Conservation (phyloP, 1,140 invertebrate species). For the Bilobella aurantiaca region DNA sequence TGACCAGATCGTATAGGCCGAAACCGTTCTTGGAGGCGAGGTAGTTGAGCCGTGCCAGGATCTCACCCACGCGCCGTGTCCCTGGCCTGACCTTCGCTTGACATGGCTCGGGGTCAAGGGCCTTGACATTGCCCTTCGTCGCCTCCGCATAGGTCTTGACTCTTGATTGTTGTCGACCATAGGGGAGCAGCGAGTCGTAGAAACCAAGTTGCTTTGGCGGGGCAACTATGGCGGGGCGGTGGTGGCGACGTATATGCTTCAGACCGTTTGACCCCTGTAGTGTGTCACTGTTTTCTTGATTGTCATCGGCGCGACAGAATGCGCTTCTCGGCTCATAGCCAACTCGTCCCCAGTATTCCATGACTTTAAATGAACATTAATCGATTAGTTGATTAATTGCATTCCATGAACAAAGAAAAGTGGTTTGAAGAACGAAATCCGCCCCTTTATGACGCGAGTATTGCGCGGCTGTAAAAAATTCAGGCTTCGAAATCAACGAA, state of each 20-base stretch:
- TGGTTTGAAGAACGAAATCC: neutral
- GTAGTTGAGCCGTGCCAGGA: neutral
- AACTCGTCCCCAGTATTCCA: neutral
- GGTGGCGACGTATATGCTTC: too few species aligned
- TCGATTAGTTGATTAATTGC: neutral
- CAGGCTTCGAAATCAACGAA: too few species aligned
- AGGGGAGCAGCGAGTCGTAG: neutral
- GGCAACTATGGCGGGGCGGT: neutral
- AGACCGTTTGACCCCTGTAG: too few species aligned
- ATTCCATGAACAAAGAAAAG: neutral
- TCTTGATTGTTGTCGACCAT: neutral
- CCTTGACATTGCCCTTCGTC: neutral
- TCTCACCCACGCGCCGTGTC: neutral
- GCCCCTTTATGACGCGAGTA: too few species aligned
- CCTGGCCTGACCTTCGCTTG: neutral
- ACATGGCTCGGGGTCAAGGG: neutral
- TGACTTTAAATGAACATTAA: neutral
- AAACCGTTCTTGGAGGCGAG: neutral
- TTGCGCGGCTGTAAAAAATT: too few species aligned
- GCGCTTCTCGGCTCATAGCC: neutral
- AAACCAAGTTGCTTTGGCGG: neutral
- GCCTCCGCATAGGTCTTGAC: neutral
- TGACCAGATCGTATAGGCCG: neutral
- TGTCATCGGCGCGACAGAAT: neutral
- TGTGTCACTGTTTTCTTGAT: too few species aligned